phyloP scores from a whole-genome alignment of 2,113 vertebrate genomes.

The Tauraco erythrolophus region DNA sequence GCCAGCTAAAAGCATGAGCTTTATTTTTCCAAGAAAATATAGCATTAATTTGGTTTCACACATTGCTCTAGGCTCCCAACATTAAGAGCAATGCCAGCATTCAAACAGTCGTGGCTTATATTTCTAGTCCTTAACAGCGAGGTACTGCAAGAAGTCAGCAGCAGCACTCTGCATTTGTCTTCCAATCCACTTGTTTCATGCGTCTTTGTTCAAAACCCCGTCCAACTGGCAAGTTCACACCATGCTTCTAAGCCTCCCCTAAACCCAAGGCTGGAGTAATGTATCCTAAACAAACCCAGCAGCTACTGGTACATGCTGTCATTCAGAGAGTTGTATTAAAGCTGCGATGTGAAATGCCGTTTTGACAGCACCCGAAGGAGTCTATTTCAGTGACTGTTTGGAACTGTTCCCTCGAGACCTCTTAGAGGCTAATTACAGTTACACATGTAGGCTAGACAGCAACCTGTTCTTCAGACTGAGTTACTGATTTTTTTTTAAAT shows the following conservation, averaged over 20 bases:
- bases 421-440: not conserved
- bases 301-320: not conserved
- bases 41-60: not conserved
- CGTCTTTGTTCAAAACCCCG: not conserved
- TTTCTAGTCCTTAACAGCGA: not conserved
- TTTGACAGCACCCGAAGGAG: not conserved
- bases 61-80: not conserved
- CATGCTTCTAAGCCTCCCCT: not conserved
- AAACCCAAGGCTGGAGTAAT: not conserved
- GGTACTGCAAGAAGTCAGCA: not conserved
- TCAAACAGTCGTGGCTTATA: not conserved
- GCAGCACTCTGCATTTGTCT: not conserved
- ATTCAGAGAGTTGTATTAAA: not conserved
- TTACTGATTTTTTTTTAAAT: not conserved
- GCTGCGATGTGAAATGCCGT: not conserved
- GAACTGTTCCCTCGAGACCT: not conserved
- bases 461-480: not conserved
- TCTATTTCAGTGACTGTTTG: not conserved
- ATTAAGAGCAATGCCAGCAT: not conserved
- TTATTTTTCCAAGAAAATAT: not conserved
- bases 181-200: not conserved
- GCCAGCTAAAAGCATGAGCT: not conserved
- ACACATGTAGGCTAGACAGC: not conserved
- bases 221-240: not conserved
- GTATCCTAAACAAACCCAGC: not conserved